Base-by-base conservation (phyloP, 2,113 vertebrate species). In the Microcebus ravelobensis region DNA sequence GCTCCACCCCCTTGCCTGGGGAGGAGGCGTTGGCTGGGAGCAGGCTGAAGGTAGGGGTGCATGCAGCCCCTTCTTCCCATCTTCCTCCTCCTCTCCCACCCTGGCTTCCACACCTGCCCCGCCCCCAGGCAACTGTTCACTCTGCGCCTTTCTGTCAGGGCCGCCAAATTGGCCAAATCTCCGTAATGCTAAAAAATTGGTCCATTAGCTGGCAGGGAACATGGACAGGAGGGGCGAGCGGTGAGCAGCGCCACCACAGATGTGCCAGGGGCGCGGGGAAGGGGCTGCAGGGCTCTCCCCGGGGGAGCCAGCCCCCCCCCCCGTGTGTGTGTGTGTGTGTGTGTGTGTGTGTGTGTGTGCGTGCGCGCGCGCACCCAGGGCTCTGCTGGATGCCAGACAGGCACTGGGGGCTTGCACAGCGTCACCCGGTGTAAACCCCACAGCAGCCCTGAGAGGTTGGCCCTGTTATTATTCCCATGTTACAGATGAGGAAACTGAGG, bases 131-230 rank as follows among this genome's bases (percentile, higher is more conserved):
- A 36, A 42, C 63, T 23, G 57, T 55, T 81, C 83, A 17, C 82
- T 96, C 83, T 2, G 71, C 0, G 89, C 86, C 94, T 97, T 95
- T 94, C 87, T 95, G 91, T 96, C 95, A 94, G 92, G 94, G 88
- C 94, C 1, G 80, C 96, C 97, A 98, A 98, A 98, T 98, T 98
- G 98, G 97, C 97, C 96, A 97, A 96, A 98, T 98, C 95, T 96
- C 96, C 6, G 97, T 98, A 98, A 98, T 98, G 98, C 94, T 97
- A 96, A 98, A 97, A 98, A 98, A 98, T 98, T 98, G 98, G 97
- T 94, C 98, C 98, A 98, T 98, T 98, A 98, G 97, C 97, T 27
- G 36, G 93, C 91, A 90, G 90, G 92, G 97, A 97, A 97, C 95
- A 96, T 59, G 45, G 95, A 94, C 80, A 79, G 70, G 81, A 92